Base-by-base conservation (phyloP, 2,113 vertebrate species). In the Gallinago media region DNA sequence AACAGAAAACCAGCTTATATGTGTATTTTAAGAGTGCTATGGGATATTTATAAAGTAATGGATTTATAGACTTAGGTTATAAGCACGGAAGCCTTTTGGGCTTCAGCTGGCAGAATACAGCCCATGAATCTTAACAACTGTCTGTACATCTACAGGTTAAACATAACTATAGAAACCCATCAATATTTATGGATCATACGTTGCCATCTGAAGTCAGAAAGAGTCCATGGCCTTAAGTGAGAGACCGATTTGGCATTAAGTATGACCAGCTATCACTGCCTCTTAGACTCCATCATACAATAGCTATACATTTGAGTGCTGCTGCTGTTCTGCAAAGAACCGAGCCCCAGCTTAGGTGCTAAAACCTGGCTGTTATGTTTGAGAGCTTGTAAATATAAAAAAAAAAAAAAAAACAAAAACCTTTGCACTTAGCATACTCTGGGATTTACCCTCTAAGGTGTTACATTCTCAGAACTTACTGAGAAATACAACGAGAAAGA, bases 191-290 rank as follows among this genome's bases (percentile, higher is more conserved):
- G 85, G 59, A 70, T 83, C 68, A 27, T 55, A 46, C 58, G 56
- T 63, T 92, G 82, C 79, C 67, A 59, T 77, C 76, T 91, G 92
- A 94, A 93, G 90, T 68, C 90, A 72, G 58, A 23, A 75, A 16
- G 38, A 47, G 44, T 66, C 82, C 67, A 73, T 0, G 6, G 44
- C 36, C 13, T 1, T 1, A 40, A 66, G 23, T 11, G 27, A 61
- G 31, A 74, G 76, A 27, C 70, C 38, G 56, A 12, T 44, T 38
- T 71, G 82, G 50, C 46, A 5, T 62, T 22, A 12, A 76, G 29
- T 22, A 10, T 3, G 67, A 71, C 59, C 66, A 55, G 59, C 55
- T 68, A 63, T 44, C 32, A 1, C 65, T 73, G 2, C 32, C 54
- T 7, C 34, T 84, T 50, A 16, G 59, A 42, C 22, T 75, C 10